phyloP scores from a whole-genome alignment of 2,797 vertebrate species.

The Gadopsis marmoratus region DNA sequence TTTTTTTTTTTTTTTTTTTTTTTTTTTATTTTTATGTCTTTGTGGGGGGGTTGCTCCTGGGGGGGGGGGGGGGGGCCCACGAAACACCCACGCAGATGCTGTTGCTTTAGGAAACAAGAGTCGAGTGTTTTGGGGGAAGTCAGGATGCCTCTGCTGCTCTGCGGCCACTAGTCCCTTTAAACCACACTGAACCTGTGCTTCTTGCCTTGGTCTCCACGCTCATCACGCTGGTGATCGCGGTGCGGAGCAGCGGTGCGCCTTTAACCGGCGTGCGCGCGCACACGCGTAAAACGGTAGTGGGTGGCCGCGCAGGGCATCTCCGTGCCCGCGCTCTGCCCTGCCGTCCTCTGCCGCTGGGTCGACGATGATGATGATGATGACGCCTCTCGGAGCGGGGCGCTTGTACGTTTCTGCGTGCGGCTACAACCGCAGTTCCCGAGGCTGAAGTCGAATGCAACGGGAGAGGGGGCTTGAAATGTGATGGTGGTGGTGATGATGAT shows the following conservation, averaged over 20 bases:
- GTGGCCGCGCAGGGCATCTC: constrained; percentile 76
- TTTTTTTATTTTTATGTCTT: no score
- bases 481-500: constrained; percentile 9
- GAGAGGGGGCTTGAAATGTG: constrained; percentile 53
- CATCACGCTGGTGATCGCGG: constrained; percentile 16
- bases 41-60: no score
- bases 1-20: no score
- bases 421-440: constrained; percentile 76
- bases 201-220: neutral
- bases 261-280: constrained; percentile 69
- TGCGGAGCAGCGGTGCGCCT: constrained; percentile 64
- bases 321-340: constrained; percentile 66
- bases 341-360: constrained; percentile 79
- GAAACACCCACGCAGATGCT: no score
- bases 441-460: constrained; percentile 69
- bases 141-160: neutral
- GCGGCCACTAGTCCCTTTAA: constrained; percentile 23
- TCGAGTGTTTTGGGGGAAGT: neutral
- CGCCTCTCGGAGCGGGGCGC: constrained; percentile 74
- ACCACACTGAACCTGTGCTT: neutral
- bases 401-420: constrained; percentile 61
- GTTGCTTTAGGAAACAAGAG: constrained; percentile 18
- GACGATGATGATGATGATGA: constrained; percentile 60
- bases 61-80: no score
- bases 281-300: constrained; percentile 73